phyloP scores from a whole-genome alignment of 2,888 invertebrate genomes.

The Xanthostigma xanthostigma region DNA sequence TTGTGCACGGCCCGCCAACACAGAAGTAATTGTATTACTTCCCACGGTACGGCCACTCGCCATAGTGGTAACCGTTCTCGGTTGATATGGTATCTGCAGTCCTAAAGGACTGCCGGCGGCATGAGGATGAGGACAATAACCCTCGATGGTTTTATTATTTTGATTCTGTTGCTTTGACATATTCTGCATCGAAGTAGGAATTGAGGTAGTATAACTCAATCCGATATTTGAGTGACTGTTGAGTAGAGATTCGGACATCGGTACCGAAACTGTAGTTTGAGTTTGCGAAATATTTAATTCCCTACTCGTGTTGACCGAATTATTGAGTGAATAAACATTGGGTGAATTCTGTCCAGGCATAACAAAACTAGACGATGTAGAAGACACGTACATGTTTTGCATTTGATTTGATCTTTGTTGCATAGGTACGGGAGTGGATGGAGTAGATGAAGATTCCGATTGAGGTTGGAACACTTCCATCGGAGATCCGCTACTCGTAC shows the following conservation, averaged over 20 bases:
- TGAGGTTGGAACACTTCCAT: constrained; percentile 33
- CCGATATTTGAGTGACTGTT: constrained; percentile 6
- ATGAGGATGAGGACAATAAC: constrained; percentile 26
- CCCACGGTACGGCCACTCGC: constrained; percentile 64
- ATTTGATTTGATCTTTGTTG: constrained; percentile 29
- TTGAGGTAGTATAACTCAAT: too few relatives aligned
- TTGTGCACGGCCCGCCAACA: constrained; percentile 58
- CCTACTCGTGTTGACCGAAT: neutral
- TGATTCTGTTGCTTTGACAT: too few relatives aligned
- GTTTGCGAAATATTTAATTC: constrained; percentile 16
- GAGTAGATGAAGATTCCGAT: constrained; percentile 45
- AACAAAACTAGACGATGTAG: neutral
- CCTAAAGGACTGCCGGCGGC: constrained; percentile 12
- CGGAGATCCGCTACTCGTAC: constrained; percentile 67
- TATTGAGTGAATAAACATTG: neutral
- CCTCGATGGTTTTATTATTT: constrained; percentile 15
- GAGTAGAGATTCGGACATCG: constrained; percentile 1
- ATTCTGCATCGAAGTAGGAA: too few relatives aligned
- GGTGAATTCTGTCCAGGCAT: constrained; percentile 2
- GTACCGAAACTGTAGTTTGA: constrained; percentile 10
- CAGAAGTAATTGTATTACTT: constrained; percentile 68
- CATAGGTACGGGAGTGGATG: constrained; percentile 35
- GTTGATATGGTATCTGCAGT: constrained; percentile 18
- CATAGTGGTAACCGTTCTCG: constrained; percentile 40
- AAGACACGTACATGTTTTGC: constrained; percentile 24